phyloP scores from a whole-genome alignment of 2,113 vertebrate species.

The Barbus barbus region DNA sequence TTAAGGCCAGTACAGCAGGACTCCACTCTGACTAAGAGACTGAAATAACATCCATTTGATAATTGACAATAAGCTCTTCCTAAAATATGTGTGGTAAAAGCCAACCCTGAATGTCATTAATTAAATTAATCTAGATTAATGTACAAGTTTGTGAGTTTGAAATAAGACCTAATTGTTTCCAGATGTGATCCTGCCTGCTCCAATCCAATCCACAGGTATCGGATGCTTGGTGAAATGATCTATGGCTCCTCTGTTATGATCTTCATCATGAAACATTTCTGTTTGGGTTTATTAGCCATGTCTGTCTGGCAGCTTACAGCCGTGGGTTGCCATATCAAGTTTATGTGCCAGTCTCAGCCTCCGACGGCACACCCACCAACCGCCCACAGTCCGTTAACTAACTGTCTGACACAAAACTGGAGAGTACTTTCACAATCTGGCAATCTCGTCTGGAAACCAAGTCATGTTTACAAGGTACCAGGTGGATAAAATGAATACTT shows the following conservation, averaged over 20 bases:
- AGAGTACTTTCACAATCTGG: not conserved
- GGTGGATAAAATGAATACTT: not conserved
- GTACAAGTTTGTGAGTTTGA: not conserved
- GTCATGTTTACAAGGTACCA: not conserved
- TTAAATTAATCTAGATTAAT: constrained; percentile 1
- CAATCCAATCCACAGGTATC: not conserved
- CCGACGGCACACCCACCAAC: not conserved
- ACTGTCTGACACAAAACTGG: not conserved
- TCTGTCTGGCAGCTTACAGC: not conserved
- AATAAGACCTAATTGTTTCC: constrained; percentile 20
- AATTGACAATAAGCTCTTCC: not conserved
- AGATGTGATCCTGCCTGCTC: not conserved
- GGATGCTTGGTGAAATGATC: not conserved
- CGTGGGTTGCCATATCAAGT: not conserved
- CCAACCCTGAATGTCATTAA: not conserved
- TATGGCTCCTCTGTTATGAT: not conserved
- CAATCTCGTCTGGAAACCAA: not conserved
- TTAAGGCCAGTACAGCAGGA: not conserved
- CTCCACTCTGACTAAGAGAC: not conserved
- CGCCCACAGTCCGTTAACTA: not conserved
- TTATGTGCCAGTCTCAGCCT: not conserved
- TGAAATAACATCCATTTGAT: not conserved
- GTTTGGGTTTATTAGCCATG: constrained; percentile 1
- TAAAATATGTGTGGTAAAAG: not conserved
- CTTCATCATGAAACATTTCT: constrained; percentile 8